Evolutionary conservation across 2,113 vertebrate species (phyloP).

Genomic region (Thomomys bottae): DNA sequence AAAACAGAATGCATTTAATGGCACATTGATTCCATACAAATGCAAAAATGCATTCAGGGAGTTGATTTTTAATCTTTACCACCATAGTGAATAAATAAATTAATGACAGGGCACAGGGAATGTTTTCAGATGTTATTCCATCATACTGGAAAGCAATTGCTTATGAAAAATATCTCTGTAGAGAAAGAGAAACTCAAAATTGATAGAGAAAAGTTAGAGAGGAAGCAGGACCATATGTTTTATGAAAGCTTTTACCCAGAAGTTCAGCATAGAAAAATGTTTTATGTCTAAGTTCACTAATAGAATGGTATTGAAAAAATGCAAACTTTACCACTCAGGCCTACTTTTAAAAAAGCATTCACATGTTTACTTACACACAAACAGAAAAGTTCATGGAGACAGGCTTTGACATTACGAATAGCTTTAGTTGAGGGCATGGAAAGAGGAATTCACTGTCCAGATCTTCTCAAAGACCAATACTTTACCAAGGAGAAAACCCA

Average conservation of each 20-base stretch:
- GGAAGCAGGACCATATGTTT: not conserved
- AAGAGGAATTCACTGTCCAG: not conserved
- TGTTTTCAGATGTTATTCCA: conserved; percentile 36
- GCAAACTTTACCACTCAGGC: not conserved
- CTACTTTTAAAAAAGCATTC: not conserved
- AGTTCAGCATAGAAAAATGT: conserved; percentile 26
- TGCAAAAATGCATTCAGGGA: conserved; percentile 39
- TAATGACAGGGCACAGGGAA: conserved; percentile 13
- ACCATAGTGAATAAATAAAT: conserved; percentile 64
- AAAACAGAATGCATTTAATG: conserved; percentile 35
- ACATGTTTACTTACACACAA: not conserved
- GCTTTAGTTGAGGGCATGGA: not conserved
- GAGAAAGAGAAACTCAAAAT: conserved; percentile 4
- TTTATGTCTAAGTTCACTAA: conserved; percentile 39
- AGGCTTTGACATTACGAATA: not conserved
- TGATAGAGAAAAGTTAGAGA: conserved; percentile 26
- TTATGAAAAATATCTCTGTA: conserved; percentile 52
- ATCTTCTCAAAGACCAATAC: not conserved
- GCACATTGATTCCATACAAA: conserved; percentile 61
- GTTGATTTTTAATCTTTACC: conserved; percentile 68
- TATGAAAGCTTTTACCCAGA: not conserved
- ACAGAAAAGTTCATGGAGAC: not conserved
- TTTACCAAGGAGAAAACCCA: not conserved
- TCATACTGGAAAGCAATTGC: conserved; percentile 40
- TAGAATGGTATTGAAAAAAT: not conserved